Base-by-base conservation (phyloP, 2,888 invertebrate genomes). In the Chorisops tibialis region DNA sequence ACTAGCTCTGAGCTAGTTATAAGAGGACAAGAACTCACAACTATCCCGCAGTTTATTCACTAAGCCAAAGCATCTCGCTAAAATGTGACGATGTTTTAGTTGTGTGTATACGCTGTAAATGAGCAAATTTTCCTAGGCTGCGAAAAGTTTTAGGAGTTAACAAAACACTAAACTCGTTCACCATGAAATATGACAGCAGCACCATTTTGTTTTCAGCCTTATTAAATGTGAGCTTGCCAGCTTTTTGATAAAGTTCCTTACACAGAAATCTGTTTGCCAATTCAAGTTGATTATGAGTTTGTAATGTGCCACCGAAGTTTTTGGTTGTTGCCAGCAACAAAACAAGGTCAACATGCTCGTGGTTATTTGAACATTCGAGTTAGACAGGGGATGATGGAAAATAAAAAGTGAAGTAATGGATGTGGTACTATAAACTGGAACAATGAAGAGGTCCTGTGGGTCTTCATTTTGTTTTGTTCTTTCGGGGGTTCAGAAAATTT, bases 91-190 rank as follows among this genome's bases (percentile, higher is more conserved):
- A 50, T 50, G 16, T 50, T 35, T 14, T 37, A 50, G 50, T 50
- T 24, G 16, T 16, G 50, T 50, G n/a, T n/a, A n/a, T n/a, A n/a
- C n/a, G n/a, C n/a, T 50, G 50, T 30, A 37, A 50, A 35, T 18
- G 50, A 6, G 37, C 30, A 50, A 50, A 35, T 50, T 50, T 35
- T 18, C 11, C n/a, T 9, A 7, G 21, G 37, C 18, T 18, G 30
- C 14, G n/a, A 18, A 50, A 50, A 50, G 50, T 50, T 50, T 50
- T 50, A n/a, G 21, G 50, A 50, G 37, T 16, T 35, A 50, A 50
- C 50, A 50, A 45, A 56, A 56, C 35, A 56, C 30, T 56, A 18
- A 56, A 56, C 24, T 43, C 56, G 19, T 41, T 56, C 35, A 45
- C 16, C 41, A 56, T 56, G 56, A 56, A 56, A 30, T 45, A 56